Conservation (phyloP, 2,113 vertebrate species). For the Alaudala cheleensis region DNA sequence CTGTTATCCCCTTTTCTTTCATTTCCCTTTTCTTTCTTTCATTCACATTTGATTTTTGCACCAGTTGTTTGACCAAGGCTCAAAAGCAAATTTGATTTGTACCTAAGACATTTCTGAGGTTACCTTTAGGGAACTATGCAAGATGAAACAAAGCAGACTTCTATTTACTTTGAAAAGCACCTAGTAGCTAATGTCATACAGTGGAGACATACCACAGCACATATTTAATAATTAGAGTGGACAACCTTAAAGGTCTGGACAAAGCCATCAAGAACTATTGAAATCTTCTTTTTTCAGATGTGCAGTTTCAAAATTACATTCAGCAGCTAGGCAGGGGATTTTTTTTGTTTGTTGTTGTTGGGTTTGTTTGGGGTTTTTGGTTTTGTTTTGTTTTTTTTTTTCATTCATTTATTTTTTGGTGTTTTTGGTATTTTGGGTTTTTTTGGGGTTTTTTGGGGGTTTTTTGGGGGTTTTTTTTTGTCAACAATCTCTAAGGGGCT, state of each 20-base stretch:
- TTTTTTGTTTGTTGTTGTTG: not conserved
- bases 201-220: conserved; percentile 28
- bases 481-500: not conserved
- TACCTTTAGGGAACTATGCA: conserved; percentile 18
- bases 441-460: no score
- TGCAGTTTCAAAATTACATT: conserved; percentile 35
- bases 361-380: no score
- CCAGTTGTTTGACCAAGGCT: not conserved
- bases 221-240: conserved; percentile 39
- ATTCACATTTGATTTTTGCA: conserved; percentile 7
- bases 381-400: not conserved
- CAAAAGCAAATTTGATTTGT: not conserved
- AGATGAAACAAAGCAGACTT: conserved; percentile 56
- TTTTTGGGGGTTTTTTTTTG: not conserved
- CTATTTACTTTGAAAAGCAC: conserved; percentile 61
- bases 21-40: not conserved
- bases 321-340: not conserved
- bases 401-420: no score
- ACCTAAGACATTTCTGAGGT: conserved; percentile 9
- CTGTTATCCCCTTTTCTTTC: not conserved
- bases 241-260: conserved; percentile 49
- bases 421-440: no score
- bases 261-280: conserved; percentile 47
- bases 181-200: conserved; percentile 44
- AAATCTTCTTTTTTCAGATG: conserved; percentile 49